Percentiles rank a stretch among this genome's conserved stretches.
Conservation (phyloP, 2,113 vertebrate genomes). For the Sylvia atricapilla region DNA sequence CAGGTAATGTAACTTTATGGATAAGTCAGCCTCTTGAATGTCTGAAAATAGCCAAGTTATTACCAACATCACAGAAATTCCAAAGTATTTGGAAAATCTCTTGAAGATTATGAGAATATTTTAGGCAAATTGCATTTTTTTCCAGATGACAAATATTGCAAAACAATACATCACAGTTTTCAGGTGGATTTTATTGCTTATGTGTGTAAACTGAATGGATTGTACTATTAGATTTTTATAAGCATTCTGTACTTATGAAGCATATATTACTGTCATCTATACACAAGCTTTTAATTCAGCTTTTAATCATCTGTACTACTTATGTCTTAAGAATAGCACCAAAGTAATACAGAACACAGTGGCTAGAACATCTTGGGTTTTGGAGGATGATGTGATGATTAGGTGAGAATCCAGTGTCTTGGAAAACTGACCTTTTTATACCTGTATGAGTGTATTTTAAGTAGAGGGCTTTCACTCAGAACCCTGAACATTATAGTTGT, state of each 20-base stretch:
- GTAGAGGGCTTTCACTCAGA: background rate
- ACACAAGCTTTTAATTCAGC: background rate
- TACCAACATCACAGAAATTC: background rate
- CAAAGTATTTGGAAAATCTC: background rate
- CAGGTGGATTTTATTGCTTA: background rate
- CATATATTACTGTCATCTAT: background rate
- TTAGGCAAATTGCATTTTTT: background rate
- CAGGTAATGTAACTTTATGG: background rate
- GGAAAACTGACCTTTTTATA: background rate
- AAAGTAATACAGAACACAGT: background rate
- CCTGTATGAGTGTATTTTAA: background rate
- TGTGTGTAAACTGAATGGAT: background rate
- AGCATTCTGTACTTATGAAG: background rate
- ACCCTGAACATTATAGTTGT: background rate
- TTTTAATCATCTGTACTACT: background rate
- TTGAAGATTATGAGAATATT: background rate
- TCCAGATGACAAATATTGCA: background rate
- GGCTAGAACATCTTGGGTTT: background rate
- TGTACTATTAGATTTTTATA: background rate
- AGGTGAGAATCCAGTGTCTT: background rate
- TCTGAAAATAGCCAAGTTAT: background rate
- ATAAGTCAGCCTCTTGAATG: background rate
- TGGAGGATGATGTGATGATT: background rate
- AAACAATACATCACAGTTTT: background rate
- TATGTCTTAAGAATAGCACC: background rate